phyloP scores from a whole-genome alignment of 2,797 vertebrate species.

The Craterocephalus amniculus region DNA sequence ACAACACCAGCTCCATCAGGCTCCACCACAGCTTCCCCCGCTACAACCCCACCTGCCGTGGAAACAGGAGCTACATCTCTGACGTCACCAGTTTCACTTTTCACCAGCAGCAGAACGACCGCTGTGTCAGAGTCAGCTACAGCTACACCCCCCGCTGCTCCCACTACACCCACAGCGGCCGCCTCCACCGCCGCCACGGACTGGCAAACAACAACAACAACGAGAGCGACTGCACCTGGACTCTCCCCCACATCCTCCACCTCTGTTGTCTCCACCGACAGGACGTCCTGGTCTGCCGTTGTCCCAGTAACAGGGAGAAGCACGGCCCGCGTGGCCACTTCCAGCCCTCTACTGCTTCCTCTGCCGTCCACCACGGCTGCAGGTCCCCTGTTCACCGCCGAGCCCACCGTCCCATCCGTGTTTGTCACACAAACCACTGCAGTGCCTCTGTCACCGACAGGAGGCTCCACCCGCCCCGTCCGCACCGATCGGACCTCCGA shows the following conservation, averaged over 20 bases:
- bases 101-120: constrained; percentile 59
- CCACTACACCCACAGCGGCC: constrained; percentile 54
- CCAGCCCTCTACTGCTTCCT: constrained; percentile 37
- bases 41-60: constrained; percentile 36
- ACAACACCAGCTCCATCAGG: constrained; percentile 37
- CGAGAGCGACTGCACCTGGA: no score
- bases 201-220: no score
- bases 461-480: constrained; percentile 15
- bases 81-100: constrained; percentile 44
- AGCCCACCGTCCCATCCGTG: constrained; percentile 34
- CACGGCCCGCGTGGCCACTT: constrained; percentile 44
- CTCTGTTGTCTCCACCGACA: constrained; percentile 53
- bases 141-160: constrained; percentile 32
- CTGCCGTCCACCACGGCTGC: constrained; percentile 44
- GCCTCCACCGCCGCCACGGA: no score
- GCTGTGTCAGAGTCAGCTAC: constrained; percentile 43
- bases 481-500: constrained; percentile 47
- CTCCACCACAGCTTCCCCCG: constrained; percentile 49
- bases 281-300: constrained; percentile 61
- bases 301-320: constrained; percentile 48
- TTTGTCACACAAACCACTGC: constrained; percentile 55
- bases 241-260: no score
- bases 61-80: constrained; percentile 54
- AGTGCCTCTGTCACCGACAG: constrained; percentile 30
- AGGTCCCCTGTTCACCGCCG: constrained; percentile 35